Evolutionary conservation across 1,140 invertebrate genomes (phyloP).

Genomic region (Daktulosphaira vitifoliae): DNA sequence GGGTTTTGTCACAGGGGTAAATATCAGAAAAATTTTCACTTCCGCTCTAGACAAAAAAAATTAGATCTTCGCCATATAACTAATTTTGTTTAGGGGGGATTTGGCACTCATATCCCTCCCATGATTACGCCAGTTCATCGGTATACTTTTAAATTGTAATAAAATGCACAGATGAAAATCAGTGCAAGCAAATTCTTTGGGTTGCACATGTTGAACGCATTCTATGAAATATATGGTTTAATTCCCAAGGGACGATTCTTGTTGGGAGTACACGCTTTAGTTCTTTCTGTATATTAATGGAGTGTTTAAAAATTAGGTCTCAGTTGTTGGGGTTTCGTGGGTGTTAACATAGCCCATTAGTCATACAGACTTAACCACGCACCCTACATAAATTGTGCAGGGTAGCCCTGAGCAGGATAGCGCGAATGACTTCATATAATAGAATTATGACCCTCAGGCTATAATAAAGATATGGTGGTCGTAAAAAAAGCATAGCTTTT

Average conservation of each 20-base stretch:
- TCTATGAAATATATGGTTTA: conserved; percentile 8
- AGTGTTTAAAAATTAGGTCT: conserved; percentile 32
- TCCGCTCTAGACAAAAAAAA: too few relatives aligned
- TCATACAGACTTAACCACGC: conserved; percentile 4
- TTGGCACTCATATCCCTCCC: too few relatives aligned
- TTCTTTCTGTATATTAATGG: conserved; percentile 8
- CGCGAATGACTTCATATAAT: conserved; percentile 25
- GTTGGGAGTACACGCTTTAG: background rate
- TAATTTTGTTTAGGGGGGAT: too few relatives aligned
- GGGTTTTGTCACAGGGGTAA: too few relatives aligned
- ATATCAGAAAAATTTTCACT: too few relatives aligned
- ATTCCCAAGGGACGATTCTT: conserved; percentile 11
- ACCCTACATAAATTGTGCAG: conserved; percentile 7
- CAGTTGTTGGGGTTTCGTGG: conserved; percentile 29
- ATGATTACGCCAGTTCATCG: too few relatives aligned
- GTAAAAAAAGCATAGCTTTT: conserved; percentile 24
- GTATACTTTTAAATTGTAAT: too few relatives aligned
- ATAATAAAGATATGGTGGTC: background rate
- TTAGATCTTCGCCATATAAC: too few relatives aligned
- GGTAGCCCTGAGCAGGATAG: background rate
- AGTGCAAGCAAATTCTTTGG: conserved; percentile 3
- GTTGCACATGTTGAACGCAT: too few relatives aligned
- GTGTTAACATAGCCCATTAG: conserved; percentile 33
- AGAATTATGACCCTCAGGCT: conserved; percentile 20
- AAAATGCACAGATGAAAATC: conserved; percentile 10